Conservation (phyloP, 2,113 vertebrate genomes). For the Bagarius yarrelli region DNA sequence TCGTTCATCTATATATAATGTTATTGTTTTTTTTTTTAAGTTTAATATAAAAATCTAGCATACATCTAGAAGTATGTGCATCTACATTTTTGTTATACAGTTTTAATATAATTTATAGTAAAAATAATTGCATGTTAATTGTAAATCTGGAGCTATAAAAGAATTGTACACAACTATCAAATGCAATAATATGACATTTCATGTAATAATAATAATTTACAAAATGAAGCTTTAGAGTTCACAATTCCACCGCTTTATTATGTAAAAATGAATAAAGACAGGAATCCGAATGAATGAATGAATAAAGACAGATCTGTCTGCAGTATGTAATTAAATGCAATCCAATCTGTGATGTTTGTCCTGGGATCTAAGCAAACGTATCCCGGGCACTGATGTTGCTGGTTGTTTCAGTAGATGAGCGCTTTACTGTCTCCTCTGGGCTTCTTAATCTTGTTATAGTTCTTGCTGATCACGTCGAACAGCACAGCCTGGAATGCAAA, state of each 20-base stretch:
- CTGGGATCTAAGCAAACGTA: too few relatives aligned
- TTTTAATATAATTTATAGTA: too few relatives aligned
- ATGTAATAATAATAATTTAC: too few relatives aligned
- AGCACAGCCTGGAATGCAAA: slow-evolving; percentile 74
- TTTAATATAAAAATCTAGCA: not conserved
- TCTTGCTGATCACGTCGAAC: slow-evolving; percentile 85
- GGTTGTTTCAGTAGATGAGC: slow-evolving; percentile 81
- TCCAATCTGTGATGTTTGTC: not conserved
- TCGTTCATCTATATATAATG: not conserved
- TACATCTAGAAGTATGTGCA: not conserved
- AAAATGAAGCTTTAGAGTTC: too few relatives aligned
- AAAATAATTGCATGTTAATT: too few relatives aligned
- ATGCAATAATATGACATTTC: too few relatives aligned
- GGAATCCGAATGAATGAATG: too few relatives aligned
- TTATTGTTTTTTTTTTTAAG: too few relatives aligned
- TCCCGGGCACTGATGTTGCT: not conserved
- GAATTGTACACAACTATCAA: too few relatives aligned
- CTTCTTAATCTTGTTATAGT: slow-evolving; percentile 88
- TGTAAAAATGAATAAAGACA: slow-evolving; percentile 13
- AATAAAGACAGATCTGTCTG: not conserved
- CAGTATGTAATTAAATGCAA: not conserved
- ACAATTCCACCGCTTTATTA: not conserved
- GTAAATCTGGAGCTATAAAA: too few relatives aligned
- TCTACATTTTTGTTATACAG: too few relatives aligned
- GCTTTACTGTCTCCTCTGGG: slow-evolving; percentile 85